Evolutionary conservation across 2,113 vertebrate genomes (phyloP), one percentile per base, ranked within the genome.

Genomic region (Crotalus horridus): DNA sequence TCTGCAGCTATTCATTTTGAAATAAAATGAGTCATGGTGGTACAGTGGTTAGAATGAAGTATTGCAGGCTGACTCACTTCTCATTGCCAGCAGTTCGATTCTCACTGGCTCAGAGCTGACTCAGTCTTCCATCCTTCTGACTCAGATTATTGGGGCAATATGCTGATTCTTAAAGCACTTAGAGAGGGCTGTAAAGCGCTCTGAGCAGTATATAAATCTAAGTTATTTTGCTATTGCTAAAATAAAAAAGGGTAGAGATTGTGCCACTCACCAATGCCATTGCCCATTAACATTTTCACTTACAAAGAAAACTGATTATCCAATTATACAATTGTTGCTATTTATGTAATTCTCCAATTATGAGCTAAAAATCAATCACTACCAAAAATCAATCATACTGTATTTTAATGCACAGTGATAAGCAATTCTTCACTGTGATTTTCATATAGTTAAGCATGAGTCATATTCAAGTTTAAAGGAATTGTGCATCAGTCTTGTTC

Each of bases 401-500:
- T 24, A 43, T 10, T 90, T 64, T 81, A 90, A 43, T 89, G 86
- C 24, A 51, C 23, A 87, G 53, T 90, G 61, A 87, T 48, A 93
- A 87, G 56, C 4, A 64, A 87, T 54, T 90, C 48, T 81, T n/a
- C 23, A 39, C 29, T 26, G 29, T 86, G 74, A 46, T 8, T 59
- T 56, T 59, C 43, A 39, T 85, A 85, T 33, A 85, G n/a, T 55
- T 48, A 53, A 59, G 88, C 39, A 93, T 85, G 43, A 90, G 61
- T 93, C 88, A 86, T 53, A 61, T 86, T 86, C 33, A 90, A 87
- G 89, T 86, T 86, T 24, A 87, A 54, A n/a, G 21, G 23, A 89
- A 51, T 90, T 33, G 54, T 87, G n/a, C 81, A 93, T 90, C 92
- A 46, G 13, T 93, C 56, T 90, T 93, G 81, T 93, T 93, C 48